Evolutionary conservation across 2,888 invertebrate species (phyloP).

Genomic region (Standfussiana lucernea): DNA sequence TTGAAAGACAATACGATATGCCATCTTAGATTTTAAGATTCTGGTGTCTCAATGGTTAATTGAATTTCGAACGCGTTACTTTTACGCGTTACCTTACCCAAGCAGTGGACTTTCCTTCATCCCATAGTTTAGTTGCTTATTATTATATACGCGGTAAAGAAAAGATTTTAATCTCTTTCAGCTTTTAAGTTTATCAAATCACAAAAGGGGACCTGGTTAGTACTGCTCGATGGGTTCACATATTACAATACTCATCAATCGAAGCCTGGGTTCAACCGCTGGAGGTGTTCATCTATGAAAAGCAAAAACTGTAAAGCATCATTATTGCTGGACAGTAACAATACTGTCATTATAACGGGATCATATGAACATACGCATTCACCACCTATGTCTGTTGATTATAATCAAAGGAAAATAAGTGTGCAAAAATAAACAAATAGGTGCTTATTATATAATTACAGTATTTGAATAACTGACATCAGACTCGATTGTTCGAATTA

Average conservation of each 20-base stretch:
- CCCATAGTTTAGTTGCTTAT: no score
- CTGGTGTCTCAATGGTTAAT: no score
- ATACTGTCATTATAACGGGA: not conserved
- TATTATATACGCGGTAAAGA: not conserved
- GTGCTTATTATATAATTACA: not conserved
- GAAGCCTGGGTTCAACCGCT: constrained; percentile 14
- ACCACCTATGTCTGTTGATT: not conserved
- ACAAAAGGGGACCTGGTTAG: not conserved
- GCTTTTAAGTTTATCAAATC: not conserved
- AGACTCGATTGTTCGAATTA: not conserved
- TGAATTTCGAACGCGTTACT: not conserved
- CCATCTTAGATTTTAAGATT: no score
- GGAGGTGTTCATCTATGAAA: constrained; percentile 54
- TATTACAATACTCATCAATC: not conserved
- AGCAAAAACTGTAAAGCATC: constrained; percentile 46
- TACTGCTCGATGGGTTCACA: not conserved
- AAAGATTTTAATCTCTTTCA: not conserved
- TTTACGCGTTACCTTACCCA: no score
- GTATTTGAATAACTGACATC: not conserved
- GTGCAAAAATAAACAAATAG: not conserved
- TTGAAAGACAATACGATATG: no score
- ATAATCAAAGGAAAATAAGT: not conserved
- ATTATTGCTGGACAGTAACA: constrained; percentile 14
- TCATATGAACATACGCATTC: not conserved
- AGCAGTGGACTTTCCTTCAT: not conserved